Base-by-base conservation (phyloP, 2,113 vertebrate genomes). In the Camelus bactrianus region DNA sequence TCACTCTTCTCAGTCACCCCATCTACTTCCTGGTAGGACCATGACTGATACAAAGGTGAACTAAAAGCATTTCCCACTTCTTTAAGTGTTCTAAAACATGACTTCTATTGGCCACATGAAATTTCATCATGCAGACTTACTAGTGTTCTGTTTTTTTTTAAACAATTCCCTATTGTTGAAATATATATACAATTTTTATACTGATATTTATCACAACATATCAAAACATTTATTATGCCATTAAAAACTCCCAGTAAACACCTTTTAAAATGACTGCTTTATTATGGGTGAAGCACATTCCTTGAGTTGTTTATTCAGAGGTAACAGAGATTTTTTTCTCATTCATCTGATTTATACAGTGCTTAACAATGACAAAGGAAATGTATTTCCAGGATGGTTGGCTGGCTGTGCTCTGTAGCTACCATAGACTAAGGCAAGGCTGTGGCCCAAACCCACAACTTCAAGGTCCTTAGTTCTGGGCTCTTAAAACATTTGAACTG, bases 261-360 rank as follows among this genome's bases (percentile, higher is more conserved):
- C 5, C 8, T 75, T 86, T 64, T 17, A n/a, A 90, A 94, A 56
- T 81, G 8, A 75, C 32, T 26, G n/a, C 70, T 96, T 11, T 42
- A 60, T 96, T 89, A 54, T 79, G 60, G 19, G 22, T 73, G 46
- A n/a, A 72, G 9, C 8, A 54, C 28, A 22, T 67, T 38, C 70
- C 50, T 83, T 58, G 70, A 73, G 42, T 88, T 73, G 56, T 89
- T 95, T 94, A 81, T 92, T 89, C 52, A 92, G 0, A 65, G 65
- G 28, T 76, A 15, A 58, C 42, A 56, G 35, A 82, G 35, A 79
- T 56, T 26, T 32, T 85, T 82, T 79, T 62, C 46, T 82, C 54
- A 72, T 76, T 46, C 6, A 56, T 81, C 89, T 76, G 35, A 67
- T 94, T 75, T 69, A 46, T 58, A 22, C 42, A 56, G 19, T 48